Evolutionary conservation across 2,888 invertebrate genomes (phyloP), one percentile per base, ranked within the genome.

Genomic region (Cryptus viduatorius): DNA sequence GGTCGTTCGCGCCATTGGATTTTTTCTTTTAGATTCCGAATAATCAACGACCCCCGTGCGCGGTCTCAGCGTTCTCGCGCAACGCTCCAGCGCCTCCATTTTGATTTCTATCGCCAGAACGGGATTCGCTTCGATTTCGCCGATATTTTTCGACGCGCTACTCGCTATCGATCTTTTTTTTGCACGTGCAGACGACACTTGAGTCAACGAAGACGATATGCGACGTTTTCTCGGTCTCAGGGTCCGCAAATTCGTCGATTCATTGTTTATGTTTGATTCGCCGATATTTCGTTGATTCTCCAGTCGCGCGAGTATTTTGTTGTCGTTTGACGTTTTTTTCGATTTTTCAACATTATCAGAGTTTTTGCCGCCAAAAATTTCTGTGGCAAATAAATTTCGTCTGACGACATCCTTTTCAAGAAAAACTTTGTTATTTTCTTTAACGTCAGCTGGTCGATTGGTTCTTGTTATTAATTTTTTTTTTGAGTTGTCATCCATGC

Each of bases 181-280:
- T 5, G 31, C 78, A 1, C 79, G 86, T 29, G 61, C 29, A 4
- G 29, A 61, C 31, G 72, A 72, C 2, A 24, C 24, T 42, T 12
- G 16, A 14, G 2, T 37, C 16, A 12, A 10, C 14, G 81, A 77
- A 46, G 90, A 90, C 75, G 89, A 85, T 0, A 90, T 83, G 1
- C 88, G 87, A 53, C 72, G 72, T 24, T 88, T 92, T 46, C 93
- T 87, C 5, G 93, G 92, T 71, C 93, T 88, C 50, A 92, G 83
- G 46, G 2, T 81, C 65, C 2, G 50, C 48, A 5, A 69, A 44
- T 50, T 69, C 24, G 24, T 31, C 16, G 42, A 59, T 78, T 82
- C 53, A 12, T 19, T 50, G 10, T 79, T 59, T 10, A 59, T 16
- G 48, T 1, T 29, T 4, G 44, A 12, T 7, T n/a, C 24, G 3